Conservation (phyloP, 1,140 invertebrate genomes). For the Drosophila equinoxialis region DNA sequence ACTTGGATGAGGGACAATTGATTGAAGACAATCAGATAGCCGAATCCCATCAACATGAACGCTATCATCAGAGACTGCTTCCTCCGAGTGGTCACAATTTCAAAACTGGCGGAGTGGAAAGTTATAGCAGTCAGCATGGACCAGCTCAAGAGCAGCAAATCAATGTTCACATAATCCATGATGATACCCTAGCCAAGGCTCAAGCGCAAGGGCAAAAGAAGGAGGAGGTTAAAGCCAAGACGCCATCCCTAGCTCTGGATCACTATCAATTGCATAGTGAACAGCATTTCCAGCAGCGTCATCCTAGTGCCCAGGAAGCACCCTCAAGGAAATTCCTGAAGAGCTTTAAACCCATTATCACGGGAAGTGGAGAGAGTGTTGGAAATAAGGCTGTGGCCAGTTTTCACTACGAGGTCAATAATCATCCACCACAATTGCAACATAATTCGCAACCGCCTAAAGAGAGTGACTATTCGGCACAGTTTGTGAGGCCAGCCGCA, state of each 20-base stretch:
- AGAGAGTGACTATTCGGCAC: constrained; percentile 30
- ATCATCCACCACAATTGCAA: constrained; percentile 21
- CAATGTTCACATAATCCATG: constrained; percentile 71
- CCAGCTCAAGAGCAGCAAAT: constrained; percentile 63
- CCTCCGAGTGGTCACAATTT: constrained; percentile 14
- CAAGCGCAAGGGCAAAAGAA: constrained; percentile 10
- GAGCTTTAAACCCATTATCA: constrained; percentile 67
- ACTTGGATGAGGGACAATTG: constrained; percentile 54
- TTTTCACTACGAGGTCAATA: constrained; percentile 68
- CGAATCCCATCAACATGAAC: constrained; percentile 55
- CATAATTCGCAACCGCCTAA: constrained; percentile 11
- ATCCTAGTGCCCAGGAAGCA: constrained; percentile 47
- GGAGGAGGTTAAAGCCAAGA: background rate
- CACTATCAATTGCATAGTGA: constrained; percentile 58
- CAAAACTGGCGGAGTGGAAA: constrained; percentile 37
- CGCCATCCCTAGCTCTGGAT: constrained; percentile 27
- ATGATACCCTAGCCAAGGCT: constrained; percentile 28
- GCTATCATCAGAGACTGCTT: constrained; percentile 52
- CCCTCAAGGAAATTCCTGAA: constrained; percentile 74
- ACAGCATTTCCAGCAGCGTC: constrained; percentile 46
- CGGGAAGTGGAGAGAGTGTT: constrained; percentile 41
- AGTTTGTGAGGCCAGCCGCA: constrained; percentile 37
- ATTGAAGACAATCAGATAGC: constrained; percentile 77
- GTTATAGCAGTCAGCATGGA: constrained; percentile 55
- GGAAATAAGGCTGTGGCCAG: constrained; percentile 47